Conservation (phyloP, 2,797 vertebrate genomes). For the Smutsia gigantea region DNA sequence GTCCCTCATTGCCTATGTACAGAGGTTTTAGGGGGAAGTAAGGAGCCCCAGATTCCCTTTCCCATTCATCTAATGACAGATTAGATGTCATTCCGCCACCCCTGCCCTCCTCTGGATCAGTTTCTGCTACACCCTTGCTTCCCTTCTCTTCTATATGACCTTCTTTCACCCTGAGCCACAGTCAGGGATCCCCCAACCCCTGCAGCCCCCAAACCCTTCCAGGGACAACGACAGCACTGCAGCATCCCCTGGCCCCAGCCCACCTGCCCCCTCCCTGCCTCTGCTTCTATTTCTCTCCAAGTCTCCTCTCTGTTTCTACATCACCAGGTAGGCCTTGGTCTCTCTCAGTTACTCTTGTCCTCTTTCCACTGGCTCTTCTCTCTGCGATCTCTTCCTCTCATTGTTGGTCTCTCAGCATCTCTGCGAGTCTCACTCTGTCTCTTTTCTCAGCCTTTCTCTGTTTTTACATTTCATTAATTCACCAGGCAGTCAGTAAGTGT, state of each 20-base stretch:
- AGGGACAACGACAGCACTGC: not conserved
- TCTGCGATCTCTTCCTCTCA: not conserved
- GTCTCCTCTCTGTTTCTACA: not conserved
- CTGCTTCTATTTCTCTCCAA: not conserved
- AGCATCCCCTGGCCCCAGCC: not conserved
- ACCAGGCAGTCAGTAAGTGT: accelerated
- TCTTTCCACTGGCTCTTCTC: not conserved
- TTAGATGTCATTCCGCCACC: no score
- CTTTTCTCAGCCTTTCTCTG: not conserved
- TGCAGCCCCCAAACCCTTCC: not conserved
- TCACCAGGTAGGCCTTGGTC: not conserved
- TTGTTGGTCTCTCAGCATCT: not conserved
- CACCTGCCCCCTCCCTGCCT: accelerated
- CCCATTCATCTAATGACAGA: not conserved
- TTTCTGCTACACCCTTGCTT: not conserved
- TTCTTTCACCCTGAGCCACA: not conserved
- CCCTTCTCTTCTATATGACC: not conserved
- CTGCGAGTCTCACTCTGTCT: not conserved
- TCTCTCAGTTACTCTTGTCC: not conserved
- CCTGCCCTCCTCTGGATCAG: not conserved
- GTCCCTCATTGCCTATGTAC: not conserved
- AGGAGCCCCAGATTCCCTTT: not conserved
- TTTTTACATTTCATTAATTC: not conserved
- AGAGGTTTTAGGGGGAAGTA: not conserved
- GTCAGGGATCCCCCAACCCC: not conserved